Base-by-base conservation (phyloP, 2,888 invertebrate species). In the Ectemnius continuus region DNA sequence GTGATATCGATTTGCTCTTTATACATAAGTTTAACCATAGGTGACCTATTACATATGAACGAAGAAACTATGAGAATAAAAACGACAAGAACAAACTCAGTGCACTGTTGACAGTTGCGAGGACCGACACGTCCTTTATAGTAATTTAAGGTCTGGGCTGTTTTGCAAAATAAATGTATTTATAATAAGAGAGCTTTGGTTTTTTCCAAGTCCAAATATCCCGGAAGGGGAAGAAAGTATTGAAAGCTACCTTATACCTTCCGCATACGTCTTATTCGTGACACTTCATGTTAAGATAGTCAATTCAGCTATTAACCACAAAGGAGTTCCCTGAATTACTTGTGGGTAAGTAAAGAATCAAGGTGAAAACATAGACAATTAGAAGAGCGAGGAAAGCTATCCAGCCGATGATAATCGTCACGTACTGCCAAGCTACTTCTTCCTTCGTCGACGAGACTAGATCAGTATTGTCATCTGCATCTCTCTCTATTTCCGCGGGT, bases 401-500 rank as follows among this genome's bases (percentile, higher is more conserved):
- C 87, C 89, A 87, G 13, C 86, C 78, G 57, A 89, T 70, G 6
- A 90, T 36, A 57, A 86, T 69, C 3, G 79, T 74, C 0, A 86
- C 68, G 23, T 87, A 81, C 16, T 62, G 73, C 89, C 90, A 90
- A 13, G 81, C 71, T 0, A 73, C 68, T 46, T 70, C 68, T 16
- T 78, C 78, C 11, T 65, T 69, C 16, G 77, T 62, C 0, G 70
- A 63, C n/a, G 79, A 75, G 18, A 86, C 74, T 36, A 87, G 81
- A 69, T 84, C 74, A 2, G 71, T 72, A 36, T 83, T 84, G 56
- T 87, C 88, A 26, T 86, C 87, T 6, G 75, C 69, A 14, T 81
- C 66, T 2, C 56, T 52, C 59, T 87, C 86, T n/a, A 88, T 79
- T 26, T 71, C 74, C 4, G 88, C 84, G 0, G 87, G 83, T 45